These are phyloP conservation scores for Centropristis striata DNA, from an alignment of 2,113 vertebrate species.

Conservation along the genomic window DNA sequence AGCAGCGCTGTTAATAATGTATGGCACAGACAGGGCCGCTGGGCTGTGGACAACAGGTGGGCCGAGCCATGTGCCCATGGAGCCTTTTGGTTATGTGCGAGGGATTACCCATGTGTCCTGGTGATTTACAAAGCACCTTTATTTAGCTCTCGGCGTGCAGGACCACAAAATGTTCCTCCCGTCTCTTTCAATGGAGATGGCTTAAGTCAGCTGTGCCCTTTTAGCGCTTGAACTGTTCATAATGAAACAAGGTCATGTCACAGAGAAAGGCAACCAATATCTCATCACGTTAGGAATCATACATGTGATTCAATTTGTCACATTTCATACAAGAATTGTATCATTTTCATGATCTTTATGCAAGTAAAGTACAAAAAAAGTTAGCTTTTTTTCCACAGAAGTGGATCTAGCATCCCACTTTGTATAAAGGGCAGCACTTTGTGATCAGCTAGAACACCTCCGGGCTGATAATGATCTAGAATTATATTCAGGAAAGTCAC, in stretches of 20 bases:
- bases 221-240: conserved; percentile 1
- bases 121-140: conserved; percentile 84
- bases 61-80: conserved; percentile 61
- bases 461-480: neutral
- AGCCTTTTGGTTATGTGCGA: conserved; percentile 67
- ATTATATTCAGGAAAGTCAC: conserved; percentile 31
- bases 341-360: conserved; percentile 6
- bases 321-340: neutral
- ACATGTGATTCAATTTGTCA: neutral
- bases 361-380: neutral
- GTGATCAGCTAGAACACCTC: conserved; percentile 4
- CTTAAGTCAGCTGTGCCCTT: conserved; percentile 43
- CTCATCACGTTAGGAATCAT: neutral
- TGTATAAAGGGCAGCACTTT: conserved; percentile 8
- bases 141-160: conserved; percentile 74
- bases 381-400: conserved; percentile 6
- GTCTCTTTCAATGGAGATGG: conserved; percentile 26
- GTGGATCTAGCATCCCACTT: conserved; percentile 1
- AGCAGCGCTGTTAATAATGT: conserved; percentile 81
- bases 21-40: conserved; percentile 70
- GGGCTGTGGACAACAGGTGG: conserved; percentile 82
- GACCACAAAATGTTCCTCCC: conserved; percentile 53
- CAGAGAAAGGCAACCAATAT: conserved; percentile 4
- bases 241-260: conserved; percentile 23
- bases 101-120: conserved; percentile 79